phyloP scores from a whole-genome alignment of 92 coral and sea anemone genomes.

The Parazoanthus swiftii region DNA sequence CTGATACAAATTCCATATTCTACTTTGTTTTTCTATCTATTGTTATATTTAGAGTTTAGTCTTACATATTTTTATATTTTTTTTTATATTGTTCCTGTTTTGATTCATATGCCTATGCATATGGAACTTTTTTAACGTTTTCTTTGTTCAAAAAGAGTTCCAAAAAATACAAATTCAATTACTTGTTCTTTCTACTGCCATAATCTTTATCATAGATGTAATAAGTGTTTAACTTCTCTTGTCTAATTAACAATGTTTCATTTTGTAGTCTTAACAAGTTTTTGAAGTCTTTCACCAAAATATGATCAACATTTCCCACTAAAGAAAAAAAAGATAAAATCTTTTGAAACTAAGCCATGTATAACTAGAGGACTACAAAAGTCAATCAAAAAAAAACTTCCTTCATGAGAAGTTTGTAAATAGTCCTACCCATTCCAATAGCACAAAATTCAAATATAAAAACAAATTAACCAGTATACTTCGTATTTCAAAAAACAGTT shows the following conservation, averaged over 20 bases:
- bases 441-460: slow-evolving; percentile 27
- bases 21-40: neutral
- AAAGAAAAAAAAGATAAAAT: slow-evolving; percentile 28
- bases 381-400: slow-evolving; percentile 37
- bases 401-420: slow-evolving; percentile 39
- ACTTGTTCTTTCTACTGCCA: slow-evolving; percentile 16
- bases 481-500: slow-evolving; percentile 8
- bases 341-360: slow-evolving; percentile 26
- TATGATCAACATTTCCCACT: slow-evolving; percentile 34
- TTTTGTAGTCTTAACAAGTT: slow-evolving; percentile 27
- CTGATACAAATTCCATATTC: slow-evolving; percentile 12
- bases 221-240: slow-evolving; percentile 16
- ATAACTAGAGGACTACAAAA: slow-evolving; percentile 33
- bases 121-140: neutral
- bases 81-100: neutral
- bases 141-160: neutral
- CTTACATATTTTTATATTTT: slow-evolving; percentile 1
- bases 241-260: slow-evolving; percentile 11
- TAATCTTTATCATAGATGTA: slow-evolving; percentile 10
- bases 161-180: neutral
- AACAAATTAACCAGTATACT: slow-evolving; percentile 43
- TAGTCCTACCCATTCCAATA: neutral
- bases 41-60: slow-evolving; percentile 11
- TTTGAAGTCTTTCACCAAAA: slow-evolving; percentile 1
- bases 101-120: neutral